Conservation (phyloP, 1,140 invertebrate genomes). For the Euglossa dilemma region DNA sequence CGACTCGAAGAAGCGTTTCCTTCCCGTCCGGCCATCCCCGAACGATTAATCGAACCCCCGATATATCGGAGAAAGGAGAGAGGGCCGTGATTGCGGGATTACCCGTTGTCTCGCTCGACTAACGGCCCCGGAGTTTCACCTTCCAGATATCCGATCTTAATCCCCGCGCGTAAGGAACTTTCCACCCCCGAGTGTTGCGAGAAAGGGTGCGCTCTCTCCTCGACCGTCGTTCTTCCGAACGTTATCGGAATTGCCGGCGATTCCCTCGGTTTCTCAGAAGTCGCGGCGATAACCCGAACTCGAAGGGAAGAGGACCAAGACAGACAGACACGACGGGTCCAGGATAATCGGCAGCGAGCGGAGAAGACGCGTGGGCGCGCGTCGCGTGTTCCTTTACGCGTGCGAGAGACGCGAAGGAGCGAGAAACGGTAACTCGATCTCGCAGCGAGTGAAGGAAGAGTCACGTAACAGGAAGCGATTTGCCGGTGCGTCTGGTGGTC, state of each 20-base stretch:
- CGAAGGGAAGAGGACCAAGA: too few species aligned
- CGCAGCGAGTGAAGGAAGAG: constrained; percentile 26
- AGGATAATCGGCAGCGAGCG: too few species aligned
- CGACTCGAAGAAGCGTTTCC: not conserved
- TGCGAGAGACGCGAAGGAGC: not conserved
- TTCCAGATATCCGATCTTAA: constrained; percentile 59
- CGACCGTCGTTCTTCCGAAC: not conserved
- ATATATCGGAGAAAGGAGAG: constrained; percentile 33
- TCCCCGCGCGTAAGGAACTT: constrained; percentile 46
- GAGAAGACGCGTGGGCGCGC: not conserved
- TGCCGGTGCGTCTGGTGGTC: constrained; percentile 34
- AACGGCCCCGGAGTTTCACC: constrained; percentile 17
- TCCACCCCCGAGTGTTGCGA: too few species aligned
- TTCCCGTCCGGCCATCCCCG: not conserved
- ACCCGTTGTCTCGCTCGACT: constrained; percentile 47
- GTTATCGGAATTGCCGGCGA: constrained; percentile 54
- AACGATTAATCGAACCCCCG: constrained; percentile 42
- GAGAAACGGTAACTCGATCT: constrained; percentile 24
- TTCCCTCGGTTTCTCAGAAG: constrained; percentile 44
- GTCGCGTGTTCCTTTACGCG: constrained; percentile 6
- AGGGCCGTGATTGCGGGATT: constrained; percentile 54
- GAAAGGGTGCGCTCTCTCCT: not conserved
- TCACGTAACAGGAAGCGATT: constrained; percentile 68
- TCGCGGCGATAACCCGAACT: constrained; percentile 29
- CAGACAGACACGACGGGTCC: too few species aligned